Evolutionary conservation across 1,140 invertebrate genomes (phyloP), one percentile per base, ranked within the genome.

Genomic region (Papilio helenus): DNA sequence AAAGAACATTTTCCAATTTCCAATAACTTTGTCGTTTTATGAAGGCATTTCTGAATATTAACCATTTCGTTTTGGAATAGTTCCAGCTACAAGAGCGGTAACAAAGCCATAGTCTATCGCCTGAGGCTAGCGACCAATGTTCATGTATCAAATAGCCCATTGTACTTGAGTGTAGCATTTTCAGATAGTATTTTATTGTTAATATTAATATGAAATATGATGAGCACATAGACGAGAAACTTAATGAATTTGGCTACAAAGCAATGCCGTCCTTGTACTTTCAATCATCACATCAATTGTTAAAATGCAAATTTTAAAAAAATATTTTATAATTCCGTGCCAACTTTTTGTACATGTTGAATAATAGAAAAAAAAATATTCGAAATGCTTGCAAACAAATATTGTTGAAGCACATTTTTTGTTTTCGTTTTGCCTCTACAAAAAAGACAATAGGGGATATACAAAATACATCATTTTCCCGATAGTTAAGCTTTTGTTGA

Each of bases 1-100:
- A 61, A 29, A 61, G 58, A 26, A 61, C 23, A 61, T 61, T 61
- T 61, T 61, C 23, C 58, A 61, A 61, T 61, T 61, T 61, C 58
- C 23, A 61, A 61, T 61, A 61, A 26, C 58, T 61, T 61, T 61
- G 58, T 26, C 58, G 58, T 61, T 61, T 61, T 61, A 61, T 61
- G 58, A 61, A 61, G 20, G 58, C 20, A 61, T 61, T 61, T 61
- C 58, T 61, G 58, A 61, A 61, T 61, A 61, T 61, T 61, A 61
- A 61, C 58, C 26, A 61, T 61, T 61, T 61, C 58, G 23, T 61
- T 61, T 61, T 61, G 58, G 58, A 61, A 23, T 23, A 26, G 58
- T 61, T 61, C 58, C 58, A 61, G 58, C 58, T 61, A 7, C 58
- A 61, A 61, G 58, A 61, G 58, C 58, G 12, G 58, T 16, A 61